Base-by-base conservation (phyloP, 2,888 invertebrate species). In the Ophion slaviceki region DNA sequence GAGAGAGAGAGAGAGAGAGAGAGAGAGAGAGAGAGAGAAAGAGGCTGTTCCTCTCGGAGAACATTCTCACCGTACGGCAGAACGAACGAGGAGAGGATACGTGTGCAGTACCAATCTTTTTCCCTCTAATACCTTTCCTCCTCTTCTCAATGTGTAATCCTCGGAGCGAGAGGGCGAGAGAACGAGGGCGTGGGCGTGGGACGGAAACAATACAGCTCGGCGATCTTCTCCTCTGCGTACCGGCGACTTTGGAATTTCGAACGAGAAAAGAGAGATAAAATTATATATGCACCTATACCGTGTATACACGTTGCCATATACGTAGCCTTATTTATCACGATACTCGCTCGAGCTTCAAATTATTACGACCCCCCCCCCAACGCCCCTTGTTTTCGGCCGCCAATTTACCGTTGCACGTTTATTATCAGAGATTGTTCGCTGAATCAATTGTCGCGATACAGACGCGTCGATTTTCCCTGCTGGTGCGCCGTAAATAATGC, bases 141-240 rank as follows among this genome's bases (percentile, higher is more conserved):
- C 75, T 76, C 71, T 70, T 47, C 68, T 40, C 67, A 40, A 40
- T 62, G 62, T 79, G 62, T 71, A 32, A 53, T 70, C 36, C 53
- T 14, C 24, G 78, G 40, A 57, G 57, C 36, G 45, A 75, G 45
- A 62, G 45, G 45, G 62, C 61, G 75, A 62, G 45, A 45, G 47
- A 1, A 67, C 53, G 75, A 82, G 85, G 72, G 80, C 82, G 82
- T 85, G 82, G 82, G 79, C 85, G 85, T 82, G 85, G 82, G 85
- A 85, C 82, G 85, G 75, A 82, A 85, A 85, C 82, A 85, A 85
- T 85, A 72, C 75, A n/a, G 79, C 82, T 74, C 57, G 66, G 62
- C 67, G 71, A 85, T 82, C 79, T 85, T 82, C 79, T 82, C 66
- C 57, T 57, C 71, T 76, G 71, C 68, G n/a, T 66, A 70, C 53